Base-by-base conservation (phyloP, 2,888 invertebrate genomes). In the Pharmacophagus antenor region DNA sequence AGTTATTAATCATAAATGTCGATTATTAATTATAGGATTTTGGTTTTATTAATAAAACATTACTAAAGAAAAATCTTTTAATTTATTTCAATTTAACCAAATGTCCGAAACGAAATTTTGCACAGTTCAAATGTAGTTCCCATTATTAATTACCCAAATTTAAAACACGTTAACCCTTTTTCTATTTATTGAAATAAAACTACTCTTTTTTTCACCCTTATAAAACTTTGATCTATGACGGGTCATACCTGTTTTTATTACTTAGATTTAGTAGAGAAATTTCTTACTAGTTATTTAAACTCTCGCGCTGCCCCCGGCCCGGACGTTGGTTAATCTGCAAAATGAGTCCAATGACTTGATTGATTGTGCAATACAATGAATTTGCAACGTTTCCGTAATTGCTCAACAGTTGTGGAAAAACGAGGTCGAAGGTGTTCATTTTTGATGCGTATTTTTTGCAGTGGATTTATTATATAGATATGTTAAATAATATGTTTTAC, bases 31-130 rank as follows among this genome's bases (percentile, higher is more conserved):
- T 74, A 74, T 85, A 86, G 84, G 80, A 85, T 83, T 82, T 82
- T 82, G 86, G 88, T 87, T 88, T 88, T 88, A 84, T 79, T 88
- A 88, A 88, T 88, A 88, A 90, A 90, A 84, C 75, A 80, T 83
- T 77, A 72, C 70, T 70, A 68, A 72, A 76, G 46, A 73, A 62
- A 66, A 60, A 61, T 55, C 68, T 68, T 69, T 72, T 68, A 66
- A 74, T 71, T 65, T 57, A 65, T 58, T 46, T 37, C 3, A 21
- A 25, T 1, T 1, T 46, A 25, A 15, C n/a, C 37, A 58, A 51
- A 22, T 41, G 47, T 21, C n/a, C 44, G n/a, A 48, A 7, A n/a
- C n/a, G n/a, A n/a, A n/a, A n/a, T n/a, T n/a, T n/a, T n/a, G n/a
- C n/a, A n/a, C n/a, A n/a, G n/a, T n/a, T n/a, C n/a, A n/a, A n/a